A percentile compares a stretch with the other conserved stretches of the same genome.
phyloP scores from a whole-genome alignment of 2,113 vertebrate species.

The Apteryx mantelli region DNA sequence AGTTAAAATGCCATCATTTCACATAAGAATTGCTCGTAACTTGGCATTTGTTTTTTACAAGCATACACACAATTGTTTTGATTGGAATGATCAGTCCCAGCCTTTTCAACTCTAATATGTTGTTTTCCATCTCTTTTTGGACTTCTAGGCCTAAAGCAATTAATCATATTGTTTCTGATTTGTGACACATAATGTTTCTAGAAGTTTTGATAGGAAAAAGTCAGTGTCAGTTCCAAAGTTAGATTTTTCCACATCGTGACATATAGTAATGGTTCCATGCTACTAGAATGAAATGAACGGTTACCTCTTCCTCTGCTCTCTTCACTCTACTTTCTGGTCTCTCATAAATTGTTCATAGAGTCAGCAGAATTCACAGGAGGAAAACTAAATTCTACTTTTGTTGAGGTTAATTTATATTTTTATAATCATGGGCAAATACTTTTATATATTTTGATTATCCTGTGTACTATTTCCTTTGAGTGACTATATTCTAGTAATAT shows the following conservation, averaged over 20 bases:
- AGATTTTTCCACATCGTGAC: background rate
- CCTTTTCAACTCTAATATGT: background rate
- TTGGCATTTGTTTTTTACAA: background rate
- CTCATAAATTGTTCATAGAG: background rate
- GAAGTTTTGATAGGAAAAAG: background rate
- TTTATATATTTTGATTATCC: background rate
- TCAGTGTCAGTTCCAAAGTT: background rate
- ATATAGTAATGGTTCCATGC: background rate
- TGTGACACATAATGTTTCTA: background rate
- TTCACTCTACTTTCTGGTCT: background rate
- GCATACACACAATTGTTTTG: background rate
- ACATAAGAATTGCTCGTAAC: background rate
- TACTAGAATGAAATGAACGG: background rate
- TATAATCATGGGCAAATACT: background rate
- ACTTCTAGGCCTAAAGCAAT: background rate
- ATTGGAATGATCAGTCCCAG: background rate
- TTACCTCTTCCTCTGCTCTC: background rate
- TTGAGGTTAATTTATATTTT: background rate
- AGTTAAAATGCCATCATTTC: background rate
- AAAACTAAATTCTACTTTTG: background rate
- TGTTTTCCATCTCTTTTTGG: background rate
- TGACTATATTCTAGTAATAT: background rate
- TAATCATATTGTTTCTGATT: background rate
- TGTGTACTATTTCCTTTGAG: background rate
- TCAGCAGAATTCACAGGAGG: background rate